Conservation (phyloP, 35 echinoderm and acorn worm species). For the Amphiura filiformis region DNA sequence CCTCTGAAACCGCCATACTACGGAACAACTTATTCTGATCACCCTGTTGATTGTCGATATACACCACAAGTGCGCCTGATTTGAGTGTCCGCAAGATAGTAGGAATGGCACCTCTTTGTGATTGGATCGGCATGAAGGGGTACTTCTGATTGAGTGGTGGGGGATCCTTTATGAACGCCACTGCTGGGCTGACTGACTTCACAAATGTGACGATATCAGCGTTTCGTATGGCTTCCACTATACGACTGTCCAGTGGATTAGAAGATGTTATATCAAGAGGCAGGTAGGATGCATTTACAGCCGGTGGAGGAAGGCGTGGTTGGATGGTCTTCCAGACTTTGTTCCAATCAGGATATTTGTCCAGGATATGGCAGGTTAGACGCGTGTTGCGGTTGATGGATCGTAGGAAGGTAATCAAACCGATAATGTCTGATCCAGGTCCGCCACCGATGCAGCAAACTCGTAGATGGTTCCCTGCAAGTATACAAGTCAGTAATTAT, state of each 20-base stretch:
- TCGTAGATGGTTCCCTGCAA: background rate
- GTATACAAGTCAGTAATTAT: background rate
- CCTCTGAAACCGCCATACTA: background rate
- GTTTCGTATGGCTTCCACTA: background rate
- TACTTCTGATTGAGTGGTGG: background rate
- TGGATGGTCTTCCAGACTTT: background rate
- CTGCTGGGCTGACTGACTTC: background rate
- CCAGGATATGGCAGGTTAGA: background rate
- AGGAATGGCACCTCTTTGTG: background rate
- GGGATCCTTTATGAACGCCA: background rate
- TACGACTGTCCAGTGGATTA: no score
- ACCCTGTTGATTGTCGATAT: constrained; percentile 5
- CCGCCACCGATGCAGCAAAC: constrained; percentile 31
- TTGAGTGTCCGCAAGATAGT: constrained; percentile 8
- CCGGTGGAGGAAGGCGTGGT: background rate
- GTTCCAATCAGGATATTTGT: background rate
- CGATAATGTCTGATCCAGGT: constrained; percentile 25
- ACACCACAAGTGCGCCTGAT: constrained; percentile 5
- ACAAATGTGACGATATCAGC: constrained; percentile 25
- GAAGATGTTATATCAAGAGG: background rate
- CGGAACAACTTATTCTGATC: background rate
- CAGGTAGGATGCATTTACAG: background rate
- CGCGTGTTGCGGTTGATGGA: no score
- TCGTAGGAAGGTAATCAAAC: constrained; percentile 9
- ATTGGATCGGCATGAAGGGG: background rate